Evolutionary conservation across 2,888 invertebrate species (phyloP), one percentile per base, ranked within the genome.

Genomic region (Apodemia hepburni): DNA sequence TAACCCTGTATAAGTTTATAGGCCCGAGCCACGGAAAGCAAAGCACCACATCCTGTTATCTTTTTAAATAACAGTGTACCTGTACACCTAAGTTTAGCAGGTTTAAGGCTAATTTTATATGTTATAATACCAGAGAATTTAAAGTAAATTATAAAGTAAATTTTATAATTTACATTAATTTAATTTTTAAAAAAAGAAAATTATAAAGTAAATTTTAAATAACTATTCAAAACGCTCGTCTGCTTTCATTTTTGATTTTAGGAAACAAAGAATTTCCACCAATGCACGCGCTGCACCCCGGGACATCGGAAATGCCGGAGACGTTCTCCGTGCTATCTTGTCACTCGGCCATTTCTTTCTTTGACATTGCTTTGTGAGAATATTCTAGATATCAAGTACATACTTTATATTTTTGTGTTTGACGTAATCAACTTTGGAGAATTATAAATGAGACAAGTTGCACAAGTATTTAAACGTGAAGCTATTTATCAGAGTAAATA

Each of bases 241-340:
- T 77, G 71, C 61, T 38, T 27, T 0, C 59, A 29, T 51, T 33
- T 63, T 47, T 69, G 73, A 76, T 78, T 74, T 73, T 77, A 78
- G 80, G 84, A 68, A 82, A 85, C 84, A 86, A 85, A 84, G 80
- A 76, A 81, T 80, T 77, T 76, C 70, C 60, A 71, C 80, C 82
- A 82, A 84, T 82, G 83, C 80, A 79, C 74, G 75, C 75, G 71
- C 72, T 64, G 73, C 75, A 76, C 75, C 74, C 70, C 75, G 71
- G 75, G 75, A 73, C 75, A 73, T 70, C 79, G 79, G 81, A 82
- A 83, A 77, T 79, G 78, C 81, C 80, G 78, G 77, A 75, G 77
- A 76, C 77, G 76, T 76, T 77, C 81, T 77, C 77, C 73, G 75
- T 73, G 80, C 80, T 87, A 87, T 87, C 87, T 87, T 84, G 85